These are phyloP conservation scores for Andricus curvator DNA, from an alignment of 2,888 invertebrate genomes.

Conservation along the genomic window DNA sequence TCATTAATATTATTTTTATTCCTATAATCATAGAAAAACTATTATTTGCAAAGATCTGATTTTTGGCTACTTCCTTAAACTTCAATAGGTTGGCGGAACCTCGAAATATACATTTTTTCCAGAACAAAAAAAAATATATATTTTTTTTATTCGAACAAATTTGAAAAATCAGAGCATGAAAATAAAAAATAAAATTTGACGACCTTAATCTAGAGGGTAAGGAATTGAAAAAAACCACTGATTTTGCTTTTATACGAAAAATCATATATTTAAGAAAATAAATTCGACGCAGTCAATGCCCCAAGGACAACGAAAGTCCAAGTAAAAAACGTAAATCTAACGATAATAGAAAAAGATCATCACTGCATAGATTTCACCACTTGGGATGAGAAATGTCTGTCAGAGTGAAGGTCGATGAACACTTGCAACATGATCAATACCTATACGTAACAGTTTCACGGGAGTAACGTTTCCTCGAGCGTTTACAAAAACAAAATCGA, in stretches of 20 bases:
- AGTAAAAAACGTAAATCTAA: slow-evolving; percentile 16
- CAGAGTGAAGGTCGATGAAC: slow-evolving; percentile 23
- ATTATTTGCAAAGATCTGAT: no score
- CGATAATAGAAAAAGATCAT: neutral
- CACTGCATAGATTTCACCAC: neutral
- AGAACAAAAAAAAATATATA: no score
- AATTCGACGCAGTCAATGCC: slow-evolving; percentile 11
- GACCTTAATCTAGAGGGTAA: neutral
- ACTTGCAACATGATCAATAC: neutral
- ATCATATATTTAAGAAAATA: slow-evolving; percentile 29
- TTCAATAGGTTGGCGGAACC: no score
- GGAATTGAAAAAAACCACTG: neutral
- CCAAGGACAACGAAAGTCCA: slow-evolving; percentile 14
- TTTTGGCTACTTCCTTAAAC: no score
- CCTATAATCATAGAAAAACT: no score
- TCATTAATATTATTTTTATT: no score
- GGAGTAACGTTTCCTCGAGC: neutral
- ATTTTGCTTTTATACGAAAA: slow-evolving; percentile 2
- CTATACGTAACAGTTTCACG: neutral
- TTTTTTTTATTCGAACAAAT: no score
- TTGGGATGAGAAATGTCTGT: neutral
- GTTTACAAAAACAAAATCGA: neutral
- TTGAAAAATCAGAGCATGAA: no score
- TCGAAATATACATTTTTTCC: no score
- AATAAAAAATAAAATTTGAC: no score